These are phyloP conservation scores for Octopus bimaculoides DNA, from an alignment of 1,140 invertebrate species.

Conservation along the genomic window DNA sequence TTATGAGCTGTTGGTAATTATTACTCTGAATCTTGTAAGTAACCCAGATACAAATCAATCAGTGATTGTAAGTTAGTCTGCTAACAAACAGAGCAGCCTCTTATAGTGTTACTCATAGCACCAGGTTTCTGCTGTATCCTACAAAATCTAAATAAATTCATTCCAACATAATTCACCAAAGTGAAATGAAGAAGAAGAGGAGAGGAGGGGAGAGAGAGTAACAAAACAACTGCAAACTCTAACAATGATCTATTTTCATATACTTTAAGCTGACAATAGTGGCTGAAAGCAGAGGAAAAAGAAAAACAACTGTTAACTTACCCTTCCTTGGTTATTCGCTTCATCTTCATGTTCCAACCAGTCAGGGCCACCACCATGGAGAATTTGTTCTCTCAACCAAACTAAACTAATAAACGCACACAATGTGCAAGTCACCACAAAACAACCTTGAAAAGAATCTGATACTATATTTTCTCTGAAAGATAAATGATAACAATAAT, in stretches of 20 bases:
- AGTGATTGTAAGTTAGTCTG: too few species aligned
- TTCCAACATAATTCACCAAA: too few species aligned
- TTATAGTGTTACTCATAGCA: too few species aligned
- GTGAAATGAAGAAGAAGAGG: too few species aligned
- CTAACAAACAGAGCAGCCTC: too few species aligned
- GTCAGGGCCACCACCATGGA: constrained; percentile 93
- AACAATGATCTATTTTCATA: background rate
- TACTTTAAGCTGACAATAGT: background rate
- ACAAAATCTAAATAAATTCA: too few species aligned
- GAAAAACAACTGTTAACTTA: constrained; percentile 20
- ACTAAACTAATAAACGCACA: constrained; percentile 93
- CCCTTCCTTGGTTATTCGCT: constrained; percentile 33
- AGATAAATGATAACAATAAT: constrained; percentile 20
- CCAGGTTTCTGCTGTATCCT: too few species aligned
- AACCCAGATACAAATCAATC: too few species aligned
- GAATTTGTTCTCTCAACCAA: constrained; percentile 96
- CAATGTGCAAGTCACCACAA: constrained; percentile 94
- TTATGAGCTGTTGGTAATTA: too few species aligned
- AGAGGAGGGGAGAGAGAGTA: too few species aligned
- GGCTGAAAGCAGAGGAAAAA: background rate
- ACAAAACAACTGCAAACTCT: background rate
- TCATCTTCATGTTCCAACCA: constrained; percentile 74
- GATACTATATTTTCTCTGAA: constrained; percentile 81
- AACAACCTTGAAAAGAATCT: constrained; percentile 93
- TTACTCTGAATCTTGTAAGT: too few species aligned